Evolutionary conservation across 37 sponge, comb jelly and placozoan species (phyloP).

Genomic region (Agelas oroides): DNA sequence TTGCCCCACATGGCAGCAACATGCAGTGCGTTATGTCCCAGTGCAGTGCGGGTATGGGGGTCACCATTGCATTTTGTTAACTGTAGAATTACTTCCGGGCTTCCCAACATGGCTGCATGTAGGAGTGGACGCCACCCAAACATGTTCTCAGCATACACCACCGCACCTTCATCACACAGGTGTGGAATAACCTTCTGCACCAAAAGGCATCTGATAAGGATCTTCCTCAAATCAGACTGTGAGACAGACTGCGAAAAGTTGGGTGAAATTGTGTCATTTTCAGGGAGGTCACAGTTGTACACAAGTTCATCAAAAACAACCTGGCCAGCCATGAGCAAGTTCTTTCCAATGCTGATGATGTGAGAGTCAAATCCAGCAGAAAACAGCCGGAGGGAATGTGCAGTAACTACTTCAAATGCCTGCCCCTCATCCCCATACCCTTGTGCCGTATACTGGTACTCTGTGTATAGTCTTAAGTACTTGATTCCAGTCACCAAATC

Average conservation of each 20-base stretch:
- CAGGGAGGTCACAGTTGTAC: slow-evolving; percentile 58
- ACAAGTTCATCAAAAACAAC: slow-evolving; percentile 63
- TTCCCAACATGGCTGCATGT: slow-evolving; percentile 67
- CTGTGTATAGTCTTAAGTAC: slow-evolving; percentile 64
- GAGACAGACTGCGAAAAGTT: background rate
- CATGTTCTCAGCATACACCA: slow-evolving; percentile 75
- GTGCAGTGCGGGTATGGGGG: slow-evolving; percentile 53
- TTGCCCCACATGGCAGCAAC: slow-evolving; percentile 81
- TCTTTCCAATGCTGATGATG: slow-evolving; percentile 65
- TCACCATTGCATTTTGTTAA: slow-evolving; percentile 58
- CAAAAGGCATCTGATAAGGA: slow-evolving; percentile 47
- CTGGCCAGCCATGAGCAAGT: slow-evolving; percentile 51
- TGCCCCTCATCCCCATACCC: slow-evolving; percentile 63
- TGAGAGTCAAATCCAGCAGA: slow-evolving; percentile 78
- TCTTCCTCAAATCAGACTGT: slow-evolving; percentile 26
- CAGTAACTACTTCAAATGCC: slow-evolving; percentile 81
- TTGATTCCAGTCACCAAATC: slow-evolving; percentile 66
- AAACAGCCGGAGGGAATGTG: slow-evolving; percentile 76
- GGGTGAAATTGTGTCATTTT: background rate
- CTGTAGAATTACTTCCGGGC: slow-evolving; percentile 32
- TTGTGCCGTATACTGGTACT: slow-evolving; percentile 57
- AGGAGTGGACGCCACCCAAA: slow-evolving; percentile 90
- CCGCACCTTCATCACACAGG: slow-evolving; percentile 66
- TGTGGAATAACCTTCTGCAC: slow-evolving; percentile 36
- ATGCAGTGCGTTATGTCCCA: slow-evolving; percentile 79